phyloP scores from a whole-genome alignment of 2,888 invertebrate genomes.

The Aphrophora alni region DNA sequence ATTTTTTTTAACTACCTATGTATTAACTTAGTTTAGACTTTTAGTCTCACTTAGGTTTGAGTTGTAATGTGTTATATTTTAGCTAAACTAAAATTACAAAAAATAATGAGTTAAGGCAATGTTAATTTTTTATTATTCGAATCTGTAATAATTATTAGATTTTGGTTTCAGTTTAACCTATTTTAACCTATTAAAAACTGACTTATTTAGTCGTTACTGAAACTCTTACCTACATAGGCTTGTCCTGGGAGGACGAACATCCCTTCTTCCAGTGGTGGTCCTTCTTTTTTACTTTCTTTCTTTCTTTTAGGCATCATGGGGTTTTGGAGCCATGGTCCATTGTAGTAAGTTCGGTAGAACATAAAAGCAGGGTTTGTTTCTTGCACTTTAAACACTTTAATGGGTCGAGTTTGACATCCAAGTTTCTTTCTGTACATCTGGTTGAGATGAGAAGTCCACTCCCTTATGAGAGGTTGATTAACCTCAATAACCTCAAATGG shows the following conservation, averaged over 20 bases:
- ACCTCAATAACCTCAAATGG: neutral
- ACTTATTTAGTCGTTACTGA: no score
- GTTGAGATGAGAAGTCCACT: neutral
- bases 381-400: neutral
- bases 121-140: no score
- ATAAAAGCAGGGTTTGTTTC: neutral
- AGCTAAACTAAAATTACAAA: no score
- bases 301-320: neutral
- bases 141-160: no score
- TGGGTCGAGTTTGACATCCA: neutral
- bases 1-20: neutral
- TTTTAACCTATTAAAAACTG: no score
- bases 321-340: neutral
- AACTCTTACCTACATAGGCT: neutral
- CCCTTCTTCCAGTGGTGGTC: neutral
- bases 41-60: neutral
- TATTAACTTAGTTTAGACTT: neutral
- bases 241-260: neutral
- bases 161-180: no score
- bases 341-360: slow-evolving; percentile 9
- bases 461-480: neutral
- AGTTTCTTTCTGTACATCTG: slow-evolving; percentile 1
- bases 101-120: no score
- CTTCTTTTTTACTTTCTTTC: neutral
- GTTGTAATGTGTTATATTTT: neutral